Percentiles rank a stretch among this genome's conserved stretches.
Evolutionary conservation across 2,113 vertebrate species (phyloP).

Genomic region (Marcusenius ussheri): DNA sequence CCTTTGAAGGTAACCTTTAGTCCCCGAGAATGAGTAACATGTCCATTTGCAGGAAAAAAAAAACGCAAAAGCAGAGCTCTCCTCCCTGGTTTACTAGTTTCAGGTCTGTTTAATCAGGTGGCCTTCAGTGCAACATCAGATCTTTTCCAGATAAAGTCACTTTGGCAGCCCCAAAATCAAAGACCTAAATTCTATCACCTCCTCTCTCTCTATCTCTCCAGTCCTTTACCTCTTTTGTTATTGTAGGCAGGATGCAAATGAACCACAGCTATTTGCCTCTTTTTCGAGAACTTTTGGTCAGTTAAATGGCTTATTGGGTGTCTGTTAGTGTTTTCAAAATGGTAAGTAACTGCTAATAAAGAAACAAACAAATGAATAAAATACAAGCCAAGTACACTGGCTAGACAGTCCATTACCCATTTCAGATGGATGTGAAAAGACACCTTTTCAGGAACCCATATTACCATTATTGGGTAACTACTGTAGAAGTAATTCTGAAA

Average conservation of each 20-base stretch:
- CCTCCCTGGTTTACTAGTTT: neutral
- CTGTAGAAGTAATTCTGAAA: slow-evolving; percentile 4
- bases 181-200: neutral
- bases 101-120: neutral
- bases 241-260: slow-evolving; percentile 13
- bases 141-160: neutral
- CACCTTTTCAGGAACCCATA: neutral
- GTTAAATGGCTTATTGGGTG: neutral
- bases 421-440: neutral
- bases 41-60: neutral
- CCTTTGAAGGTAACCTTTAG: slow-evolving; percentile 15
- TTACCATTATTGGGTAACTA: neutral
- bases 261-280: slow-evolving; percentile 7
- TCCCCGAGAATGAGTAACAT: neutral
- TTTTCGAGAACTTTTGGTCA: neutral
- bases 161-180: neutral
- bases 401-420: slow-evolving; percentile 1
- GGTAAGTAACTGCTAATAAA: neutral
- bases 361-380: neutral
- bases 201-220: neutral
- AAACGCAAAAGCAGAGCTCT: neutral
- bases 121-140: neutral
- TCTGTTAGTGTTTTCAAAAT: slow-evolving; percentile 1
- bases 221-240: neutral
- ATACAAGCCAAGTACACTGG: neutral